Evolutionary conservation across 2,888 invertebrate species (phyloP).

Genomic region (Limnephilus lunatus): DNA sequence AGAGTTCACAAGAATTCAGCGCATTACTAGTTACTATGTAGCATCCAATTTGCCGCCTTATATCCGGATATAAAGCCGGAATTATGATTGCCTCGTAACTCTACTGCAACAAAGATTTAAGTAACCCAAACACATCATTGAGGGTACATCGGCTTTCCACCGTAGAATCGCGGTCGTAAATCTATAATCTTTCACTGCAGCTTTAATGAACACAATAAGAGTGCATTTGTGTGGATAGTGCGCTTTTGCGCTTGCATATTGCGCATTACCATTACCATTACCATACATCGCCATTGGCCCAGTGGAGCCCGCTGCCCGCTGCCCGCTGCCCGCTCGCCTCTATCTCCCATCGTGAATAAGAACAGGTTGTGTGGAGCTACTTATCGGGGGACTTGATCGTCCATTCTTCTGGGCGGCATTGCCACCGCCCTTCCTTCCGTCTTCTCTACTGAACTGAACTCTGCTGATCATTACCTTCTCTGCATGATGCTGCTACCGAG

Average conservation of each 20-base stretch:
- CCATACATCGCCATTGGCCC: constrained; percentile 35
- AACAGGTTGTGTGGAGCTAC: constrained; percentile 48
- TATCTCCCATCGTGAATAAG: constrained; percentile 46
- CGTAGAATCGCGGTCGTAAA: background rate
- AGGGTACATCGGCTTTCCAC: background rate
- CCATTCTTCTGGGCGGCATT: constrained; percentile 51
- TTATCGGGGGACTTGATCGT: constrained; percentile 50
- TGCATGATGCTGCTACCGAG: too few species aligned
- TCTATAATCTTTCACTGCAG: constrained; percentile 14
- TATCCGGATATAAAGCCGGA: background rate
- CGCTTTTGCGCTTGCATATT: background rate
- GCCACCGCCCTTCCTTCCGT: background rate
- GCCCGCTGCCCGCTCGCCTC: too few species aligned
- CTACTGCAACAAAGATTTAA: background rate
- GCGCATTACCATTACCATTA: constrained; percentile 44
- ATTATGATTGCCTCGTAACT: constrained; percentile 1
- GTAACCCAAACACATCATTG: background rate
- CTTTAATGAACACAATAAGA: constrained; percentile 22
- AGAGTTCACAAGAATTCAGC: background rate
- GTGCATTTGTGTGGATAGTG: background rate
- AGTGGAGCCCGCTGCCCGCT: background rate
- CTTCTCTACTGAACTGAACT: background rate
- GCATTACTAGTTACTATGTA: background rate
- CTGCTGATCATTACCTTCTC: background rate
- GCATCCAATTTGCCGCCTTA: background rate